Base-by-base conservation (phyloP, 2,888 invertebrate genomes). In the Nomada fabriciana region DNA sequence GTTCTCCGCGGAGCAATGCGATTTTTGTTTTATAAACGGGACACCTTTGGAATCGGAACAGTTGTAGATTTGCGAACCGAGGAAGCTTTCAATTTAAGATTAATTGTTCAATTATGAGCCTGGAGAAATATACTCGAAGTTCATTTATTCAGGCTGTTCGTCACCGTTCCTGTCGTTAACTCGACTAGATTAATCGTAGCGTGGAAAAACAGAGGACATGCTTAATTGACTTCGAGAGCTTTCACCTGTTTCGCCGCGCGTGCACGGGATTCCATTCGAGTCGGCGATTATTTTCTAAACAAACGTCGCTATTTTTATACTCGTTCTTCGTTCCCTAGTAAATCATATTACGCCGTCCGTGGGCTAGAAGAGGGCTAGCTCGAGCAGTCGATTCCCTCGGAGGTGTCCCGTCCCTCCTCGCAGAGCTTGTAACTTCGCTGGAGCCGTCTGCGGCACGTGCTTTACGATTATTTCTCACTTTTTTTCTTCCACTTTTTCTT, bases 251-350 rank as follows among this genome's bases (percentile, higher is more conserved):
- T 18, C 50, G 65, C 64, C 67, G 36, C 65, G 57, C 69, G 81
- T 59, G 68, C 43, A 60, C 47, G 5, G n/a, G 5, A 73, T 73
- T 79, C 69, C 73, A 13, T 25, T 43, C 63, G 50, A 15, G 42
- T 29, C 59, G 11, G 47, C 60, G 80, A 79, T 63, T 82, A 82
- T 82, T 82, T 82, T 82, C 81, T 75, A 81, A 82, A 82, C 76
- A 80, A 82, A 80, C 82, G 67, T 25, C 23, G 70, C 52, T 68
- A 68, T 79, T 80, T 75, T 80, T 82, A 70, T 65, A 63, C 78
- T 7, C 70, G 70, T 69, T 80, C 70, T 52, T 80, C 75, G 63
- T 80, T 63, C 65, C 55, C 72, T 20, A 53, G 55, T 82, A 82
- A 82, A 82, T 82, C 82, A 82, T 82, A 74, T 47, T 18, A 29